A percentile compares a stretch with the other conserved stretches of the same genome.
These are phyloP conservation scores for Grammomys surdaster DNA, from an alignment of 2,113 vertebrate genomes.

Conservation along the genomic window DNA sequence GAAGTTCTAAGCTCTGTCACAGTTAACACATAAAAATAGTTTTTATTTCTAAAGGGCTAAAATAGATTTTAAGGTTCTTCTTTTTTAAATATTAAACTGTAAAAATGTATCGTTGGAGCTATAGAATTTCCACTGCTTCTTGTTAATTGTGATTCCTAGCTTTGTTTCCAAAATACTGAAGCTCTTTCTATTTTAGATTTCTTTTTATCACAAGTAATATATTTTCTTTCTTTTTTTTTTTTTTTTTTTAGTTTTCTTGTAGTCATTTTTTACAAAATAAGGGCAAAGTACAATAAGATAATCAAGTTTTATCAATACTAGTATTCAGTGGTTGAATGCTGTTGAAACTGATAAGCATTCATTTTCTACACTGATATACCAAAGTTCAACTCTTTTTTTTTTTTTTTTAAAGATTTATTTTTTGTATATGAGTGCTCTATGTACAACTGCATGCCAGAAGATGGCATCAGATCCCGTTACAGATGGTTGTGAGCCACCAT, in stretches of 20 bases:
- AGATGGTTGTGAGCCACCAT: too few relatives aligned
- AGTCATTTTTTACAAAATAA: conserved; percentile 45
- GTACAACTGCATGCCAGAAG: too few relatives aligned
- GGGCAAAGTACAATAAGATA: conserved; percentile 14
- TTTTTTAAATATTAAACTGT: background rate
- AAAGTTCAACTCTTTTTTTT: background rate
- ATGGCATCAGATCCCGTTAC: too few relatives aligned
- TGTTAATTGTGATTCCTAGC: background rate
- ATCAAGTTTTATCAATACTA: background rate
- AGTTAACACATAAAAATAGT: background rate
- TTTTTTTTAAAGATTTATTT: too few relatives aligned
- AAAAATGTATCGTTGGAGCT: background rate
- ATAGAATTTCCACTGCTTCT: background rate
- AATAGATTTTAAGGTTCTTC: background rate
- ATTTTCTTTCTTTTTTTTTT: background rate
- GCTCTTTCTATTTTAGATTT: conserved; percentile 3
- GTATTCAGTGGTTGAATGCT: background rate
- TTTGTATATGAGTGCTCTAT: too few relatives aligned
- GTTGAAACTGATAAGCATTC: background rate
- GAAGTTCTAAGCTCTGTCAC: background rate
- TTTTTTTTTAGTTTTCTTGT: background rate
- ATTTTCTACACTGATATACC: background rate
- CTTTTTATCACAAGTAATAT: background rate
- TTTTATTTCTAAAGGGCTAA: conserved; percentile 42
- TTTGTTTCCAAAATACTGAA: conserved; percentile 3